Evolutionary conservation across 1,140 invertebrate species (phyloP).

Genomic region (Pinna nobilis): DNA sequence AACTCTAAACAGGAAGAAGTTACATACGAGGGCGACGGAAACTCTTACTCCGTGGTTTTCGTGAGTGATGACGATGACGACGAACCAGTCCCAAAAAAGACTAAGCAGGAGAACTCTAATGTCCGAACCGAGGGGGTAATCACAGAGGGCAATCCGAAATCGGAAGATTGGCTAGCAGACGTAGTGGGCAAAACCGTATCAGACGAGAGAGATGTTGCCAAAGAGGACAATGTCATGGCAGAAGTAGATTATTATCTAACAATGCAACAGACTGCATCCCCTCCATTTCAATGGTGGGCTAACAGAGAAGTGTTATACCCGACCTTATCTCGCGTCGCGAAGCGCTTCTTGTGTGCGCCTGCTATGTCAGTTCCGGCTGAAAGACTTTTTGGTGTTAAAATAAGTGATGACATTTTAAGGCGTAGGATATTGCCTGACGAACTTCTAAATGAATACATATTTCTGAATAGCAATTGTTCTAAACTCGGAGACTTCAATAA

Average conservation of each 20-base stretch:
- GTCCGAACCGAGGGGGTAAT: conserved; percentile 13
- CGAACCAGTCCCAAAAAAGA: conserved; percentile 19
- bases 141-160: not conserved
- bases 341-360: conserved; percentile 23
- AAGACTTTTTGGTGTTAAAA: not conserved
- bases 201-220: not conserved
- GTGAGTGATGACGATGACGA: not conserved
- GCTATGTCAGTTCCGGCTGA: conserved; percentile 17
- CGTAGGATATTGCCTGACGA: conserved; percentile 1
- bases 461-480: conserved; percentile 29
- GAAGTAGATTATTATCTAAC: conserved; percentile 35
- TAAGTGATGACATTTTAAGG: not conserved
- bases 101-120: conserved; percentile 1
- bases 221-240: conserved; percentile 30
- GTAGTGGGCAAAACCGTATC: conserved; percentile 11
- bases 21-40: not conserved
- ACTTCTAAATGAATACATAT: conserved; percentile 13
- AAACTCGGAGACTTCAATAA: conserved; percentile 11
- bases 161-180: conserved; percentile 33
- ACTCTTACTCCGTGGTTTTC: conserved; percentile 6
- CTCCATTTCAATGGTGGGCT: conserved; percentile 36
- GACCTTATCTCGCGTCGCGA: conserved; percentile 26
- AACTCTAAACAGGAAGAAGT: conserved; percentile 6
- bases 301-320: conserved; percentile 25
- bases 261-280: conserved; percentile 11